phyloP scores from a whole-genome alignment of 1,140 invertebrate species.

The Cherax quadricarinatus region DNA sequence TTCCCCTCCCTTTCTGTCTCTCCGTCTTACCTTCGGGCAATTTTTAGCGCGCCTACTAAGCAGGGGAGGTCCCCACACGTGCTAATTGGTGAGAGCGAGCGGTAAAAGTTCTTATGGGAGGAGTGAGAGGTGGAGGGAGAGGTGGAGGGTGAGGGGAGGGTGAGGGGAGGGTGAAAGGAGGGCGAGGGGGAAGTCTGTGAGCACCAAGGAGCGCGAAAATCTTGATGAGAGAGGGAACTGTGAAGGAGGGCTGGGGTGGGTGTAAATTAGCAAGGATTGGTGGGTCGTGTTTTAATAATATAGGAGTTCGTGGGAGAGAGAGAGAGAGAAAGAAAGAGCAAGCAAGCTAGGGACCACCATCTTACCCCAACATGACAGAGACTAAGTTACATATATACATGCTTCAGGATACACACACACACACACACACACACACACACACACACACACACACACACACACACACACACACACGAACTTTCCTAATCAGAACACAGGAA shows the following conservation, averaged over 20 bases:
- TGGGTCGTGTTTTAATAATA: not conserved
- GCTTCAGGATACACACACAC: conserved; percentile 12
- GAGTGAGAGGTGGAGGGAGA: conserved; percentile 37
- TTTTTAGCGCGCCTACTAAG: conserved; percentile 60
- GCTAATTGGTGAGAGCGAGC: conserved; percentile 55
- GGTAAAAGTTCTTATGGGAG: conserved; percentile 62
- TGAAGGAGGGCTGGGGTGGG: not conserved
- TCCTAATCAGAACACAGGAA: not conserved
- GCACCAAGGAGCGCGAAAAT: not conserved
- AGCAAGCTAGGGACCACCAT: too few relatives aligned
- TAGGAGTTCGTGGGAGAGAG: not conserved
- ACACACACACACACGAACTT: not conserved
- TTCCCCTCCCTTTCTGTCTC: not conserved
- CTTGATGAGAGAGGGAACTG: not conserved
- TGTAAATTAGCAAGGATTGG: not conserved
- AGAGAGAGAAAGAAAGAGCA: too few relatives aligned
- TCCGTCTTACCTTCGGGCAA: not conserved
- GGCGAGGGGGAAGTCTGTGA: not conserved
- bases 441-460: not conserved
- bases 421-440: conserved; percentile 15
- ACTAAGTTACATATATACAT: not conserved
- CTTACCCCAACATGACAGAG: not conserved
- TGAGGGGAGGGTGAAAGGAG: not conserved
- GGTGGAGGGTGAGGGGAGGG: not conserved
- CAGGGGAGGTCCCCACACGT: conserved; percentile 39